Percentiles rank a stretch among this genome's conserved stretches.
These are phyloP conservation scores for Hippotragus niger DNA, from an alignment of 2,113 vertebrate genomes.

Conservation along the genomic window DNA sequence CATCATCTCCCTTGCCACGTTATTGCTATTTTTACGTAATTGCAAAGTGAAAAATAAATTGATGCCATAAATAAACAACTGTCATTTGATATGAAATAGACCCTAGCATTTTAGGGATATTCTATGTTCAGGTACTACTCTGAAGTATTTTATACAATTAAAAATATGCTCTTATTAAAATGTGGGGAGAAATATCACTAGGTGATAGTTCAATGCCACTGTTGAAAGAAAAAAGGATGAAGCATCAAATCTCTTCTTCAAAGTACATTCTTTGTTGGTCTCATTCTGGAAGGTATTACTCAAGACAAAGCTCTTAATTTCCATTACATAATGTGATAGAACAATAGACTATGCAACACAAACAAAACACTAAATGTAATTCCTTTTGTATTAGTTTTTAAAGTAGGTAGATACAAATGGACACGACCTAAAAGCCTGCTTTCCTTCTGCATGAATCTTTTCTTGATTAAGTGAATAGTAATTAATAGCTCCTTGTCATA, in stretches of 20 bases:
- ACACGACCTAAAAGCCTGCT: not conserved
- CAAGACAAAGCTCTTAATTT: not conserved
- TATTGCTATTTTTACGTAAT: conserved; percentile 83
- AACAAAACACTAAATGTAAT: not conserved
- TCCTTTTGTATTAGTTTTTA: not conserved
- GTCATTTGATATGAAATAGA: conserved; percentile 73
- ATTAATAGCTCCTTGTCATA: not conserved
- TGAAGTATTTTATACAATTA: conserved; percentile 72
- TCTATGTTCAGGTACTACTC: conserved; percentile 56
- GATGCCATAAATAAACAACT: conserved; percentile 81
- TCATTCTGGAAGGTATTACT: not conserved
- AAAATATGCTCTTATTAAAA: conserved; percentile 69
- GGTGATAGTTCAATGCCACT: not conserved
- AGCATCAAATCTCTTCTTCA: not conserved
- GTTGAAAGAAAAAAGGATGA: not conserved
- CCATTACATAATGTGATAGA: not conserved
- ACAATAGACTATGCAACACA: not conserved
- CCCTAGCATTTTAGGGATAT: conserved; percentile 58
- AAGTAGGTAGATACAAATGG: not conserved
- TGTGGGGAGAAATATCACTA: not conserved
- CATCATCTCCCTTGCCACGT: conserved; percentile 78
- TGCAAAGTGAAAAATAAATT: conserved; percentile 84
- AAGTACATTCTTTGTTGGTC: not conserved
- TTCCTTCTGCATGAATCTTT: not conserved
- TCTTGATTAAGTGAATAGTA: not conserved